These are phyloP conservation scores for Mamestra brassicae DNA, from an alignment of 2,888 invertebrate species.

Conservation along the genomic window DNA sequence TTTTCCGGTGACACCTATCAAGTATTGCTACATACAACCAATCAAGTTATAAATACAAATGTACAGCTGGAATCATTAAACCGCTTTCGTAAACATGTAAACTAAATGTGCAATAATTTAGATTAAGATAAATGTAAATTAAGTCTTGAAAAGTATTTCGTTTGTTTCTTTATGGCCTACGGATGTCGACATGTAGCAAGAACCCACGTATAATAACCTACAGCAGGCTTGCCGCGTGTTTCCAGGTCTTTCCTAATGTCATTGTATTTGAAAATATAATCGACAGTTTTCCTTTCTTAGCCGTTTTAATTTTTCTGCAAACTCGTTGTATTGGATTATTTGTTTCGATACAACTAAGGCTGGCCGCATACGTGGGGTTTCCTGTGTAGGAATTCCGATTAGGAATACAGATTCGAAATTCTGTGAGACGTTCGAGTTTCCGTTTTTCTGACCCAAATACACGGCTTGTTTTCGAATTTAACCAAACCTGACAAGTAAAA, in stretches of 20 bases:
- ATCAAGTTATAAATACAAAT: background rate
- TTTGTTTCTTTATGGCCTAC: background rate
- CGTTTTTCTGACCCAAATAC: no score
- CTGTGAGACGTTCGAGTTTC: no score
- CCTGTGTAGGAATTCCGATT: no score
- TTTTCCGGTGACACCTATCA: no score
- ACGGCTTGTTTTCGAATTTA: no score
- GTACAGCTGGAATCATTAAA: background rate
- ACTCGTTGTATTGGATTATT: no score
- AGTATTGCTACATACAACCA: background rate
- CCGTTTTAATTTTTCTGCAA: background rate
- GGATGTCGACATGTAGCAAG: background rate
- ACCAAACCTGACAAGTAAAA: no score
- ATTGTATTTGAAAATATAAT: slow-evolving; percentile 14
- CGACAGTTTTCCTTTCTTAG: background rate
- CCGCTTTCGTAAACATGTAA: background rate
- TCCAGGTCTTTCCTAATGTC: background rate
- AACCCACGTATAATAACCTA: background rate
- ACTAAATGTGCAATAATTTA: slow-evolving; percentile 4
- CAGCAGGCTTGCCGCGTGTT: background rate
- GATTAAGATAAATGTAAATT: slow-evolving; percentile 23
- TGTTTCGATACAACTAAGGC: no score
- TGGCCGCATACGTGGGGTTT: no score
- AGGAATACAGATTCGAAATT: no score
- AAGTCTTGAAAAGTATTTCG: slow-evolving; percentile 2